A percentile compares a stretch with the other conserved stretches of the same genome.
Evolutionary conservation across 2,888 invertebrate genomes (phyloP).

Genomic region (Gortyna flavago): DNA sequence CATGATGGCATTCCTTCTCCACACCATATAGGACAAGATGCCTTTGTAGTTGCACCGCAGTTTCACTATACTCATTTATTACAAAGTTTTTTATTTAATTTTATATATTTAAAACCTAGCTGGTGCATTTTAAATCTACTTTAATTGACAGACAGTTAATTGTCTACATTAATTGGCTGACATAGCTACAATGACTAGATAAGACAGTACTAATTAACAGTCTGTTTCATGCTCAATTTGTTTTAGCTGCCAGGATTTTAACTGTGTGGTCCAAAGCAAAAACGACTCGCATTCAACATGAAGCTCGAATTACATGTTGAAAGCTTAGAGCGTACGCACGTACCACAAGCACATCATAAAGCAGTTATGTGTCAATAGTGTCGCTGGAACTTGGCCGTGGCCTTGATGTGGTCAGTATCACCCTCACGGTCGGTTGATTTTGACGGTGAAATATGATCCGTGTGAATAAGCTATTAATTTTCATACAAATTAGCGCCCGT

Average conservation of each 20-base stretch:
- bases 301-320: neutral
- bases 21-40: neutral
- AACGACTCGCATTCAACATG: neutral
- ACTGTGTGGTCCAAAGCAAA: slow-evolving; percentile 5
- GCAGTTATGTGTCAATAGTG: too few relatives aligned
- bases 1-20: neutral
- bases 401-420: neutral
- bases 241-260: slow-evolving; percentile 19
- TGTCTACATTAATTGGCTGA: neutral
- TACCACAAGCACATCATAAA: neutral
- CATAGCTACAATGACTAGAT: slow-evolving; percentile 1
- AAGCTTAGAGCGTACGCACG: neutral
- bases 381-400: neutral
- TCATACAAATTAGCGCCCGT: neutral
- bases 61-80: neutral
- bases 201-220: neutral
- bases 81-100: neutral
- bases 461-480: neutral
- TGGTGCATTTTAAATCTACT: neutral
- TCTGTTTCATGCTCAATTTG: slow-evolving; percentile 8
- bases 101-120: neutral
- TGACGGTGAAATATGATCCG: neutral
- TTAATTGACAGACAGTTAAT: neutral
- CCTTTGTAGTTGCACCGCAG: neutral
- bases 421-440: neutral